phyloP scores from a whole-genome alignment of 2,113 vertebrate genomes.

The Isichthys henryi region DNA sequence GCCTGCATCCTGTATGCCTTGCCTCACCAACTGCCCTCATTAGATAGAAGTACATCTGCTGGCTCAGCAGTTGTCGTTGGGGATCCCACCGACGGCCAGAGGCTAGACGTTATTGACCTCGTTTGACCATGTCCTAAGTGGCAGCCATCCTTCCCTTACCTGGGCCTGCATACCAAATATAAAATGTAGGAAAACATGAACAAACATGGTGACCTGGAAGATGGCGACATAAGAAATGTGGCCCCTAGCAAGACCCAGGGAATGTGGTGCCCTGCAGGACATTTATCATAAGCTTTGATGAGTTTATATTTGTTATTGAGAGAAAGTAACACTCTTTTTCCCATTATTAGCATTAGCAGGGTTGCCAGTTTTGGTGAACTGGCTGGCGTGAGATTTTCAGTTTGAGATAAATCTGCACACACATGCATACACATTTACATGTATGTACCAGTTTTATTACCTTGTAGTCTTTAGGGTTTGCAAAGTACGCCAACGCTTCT shows the following conservation, averaged over 20 bases:
- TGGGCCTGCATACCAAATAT: background rate
- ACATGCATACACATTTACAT: too few species aligned
- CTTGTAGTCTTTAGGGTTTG: too few species aligned
- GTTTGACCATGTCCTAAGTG: background rate
- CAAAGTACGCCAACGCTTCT: too few species aligned
- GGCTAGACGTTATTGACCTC: background rate
- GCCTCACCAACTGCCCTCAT: background rate
- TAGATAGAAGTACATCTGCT: background rate
- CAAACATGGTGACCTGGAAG: background rate
- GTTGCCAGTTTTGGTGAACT: too few species aligned
- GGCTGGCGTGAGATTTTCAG: too few species aligned
- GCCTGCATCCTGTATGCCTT: background rate
- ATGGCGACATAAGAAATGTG: background rate
- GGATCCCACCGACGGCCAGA: background rate
- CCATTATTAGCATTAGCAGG: too few species aligned
- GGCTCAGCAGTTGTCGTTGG: background rate
- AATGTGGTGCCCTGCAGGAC: background rate
- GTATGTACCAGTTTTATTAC: too few species aligned
- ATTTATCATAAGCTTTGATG: background rate
- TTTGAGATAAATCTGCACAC: too few species aligned
- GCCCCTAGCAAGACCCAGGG: background rate
- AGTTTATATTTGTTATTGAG: too few species aligned
- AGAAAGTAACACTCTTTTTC: too few species aligned
- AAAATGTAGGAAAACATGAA: background rate
- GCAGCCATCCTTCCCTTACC: background rate